These are phyloP conservation scores for Hirtodrosophila cameraria DNA, from an alignment of 2,888 invertebrate genomes.

Conservation along the genomic window DNA sequence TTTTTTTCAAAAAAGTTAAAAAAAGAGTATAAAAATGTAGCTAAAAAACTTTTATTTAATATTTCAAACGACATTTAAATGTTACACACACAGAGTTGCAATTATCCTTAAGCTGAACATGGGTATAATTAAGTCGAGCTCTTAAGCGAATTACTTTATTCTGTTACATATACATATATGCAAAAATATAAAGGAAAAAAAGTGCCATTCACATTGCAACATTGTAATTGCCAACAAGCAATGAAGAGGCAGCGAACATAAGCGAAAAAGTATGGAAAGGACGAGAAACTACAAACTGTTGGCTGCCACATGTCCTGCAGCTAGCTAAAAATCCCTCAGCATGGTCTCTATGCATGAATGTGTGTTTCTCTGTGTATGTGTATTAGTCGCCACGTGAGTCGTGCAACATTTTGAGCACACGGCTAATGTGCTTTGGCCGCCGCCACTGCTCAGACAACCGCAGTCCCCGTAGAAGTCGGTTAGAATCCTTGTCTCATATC, in stretches of 20 bases:
- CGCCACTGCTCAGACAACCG: conserved; percentile 54
- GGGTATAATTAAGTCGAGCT: too few relatives aligned
- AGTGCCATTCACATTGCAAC: conserved; percentile 72
- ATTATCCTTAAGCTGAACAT: too few relatives aligned
- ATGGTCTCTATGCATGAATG: conserved; percentile 25
- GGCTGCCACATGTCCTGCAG: conserved; percentile 58
- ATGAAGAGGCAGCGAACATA: conserved; percentile 40
- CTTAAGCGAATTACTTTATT: not conserved
- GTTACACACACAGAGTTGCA: too few relatives aligned
- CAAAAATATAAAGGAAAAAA: conserved; percentile 35
- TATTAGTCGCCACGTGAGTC: conserved; percentile 38
- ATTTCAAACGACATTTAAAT: too few relatives aligned
- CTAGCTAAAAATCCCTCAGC: conserved; percentile 47
- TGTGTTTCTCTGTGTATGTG: conserved; percentile 13
- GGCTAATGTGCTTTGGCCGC: conserved; percentile 70
- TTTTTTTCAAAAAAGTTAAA: too few relatives aligned
- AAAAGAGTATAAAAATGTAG: too few relatives aligned
- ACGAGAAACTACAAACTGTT: conserved; percentile 42
- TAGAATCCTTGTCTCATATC: not conserved
- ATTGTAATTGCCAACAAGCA: conserved; percentile 72
- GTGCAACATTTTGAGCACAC: conserved; percentile 56
- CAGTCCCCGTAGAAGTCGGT: conserved; percentile 18
- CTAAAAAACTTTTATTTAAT: too few relatives aligned
- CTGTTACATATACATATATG: conserved; percentile 40
- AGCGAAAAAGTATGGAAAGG: not conserved